Conservation (phyloP, 2,113 vertebrate genomes). For the Amphiprion percula region DNA sequence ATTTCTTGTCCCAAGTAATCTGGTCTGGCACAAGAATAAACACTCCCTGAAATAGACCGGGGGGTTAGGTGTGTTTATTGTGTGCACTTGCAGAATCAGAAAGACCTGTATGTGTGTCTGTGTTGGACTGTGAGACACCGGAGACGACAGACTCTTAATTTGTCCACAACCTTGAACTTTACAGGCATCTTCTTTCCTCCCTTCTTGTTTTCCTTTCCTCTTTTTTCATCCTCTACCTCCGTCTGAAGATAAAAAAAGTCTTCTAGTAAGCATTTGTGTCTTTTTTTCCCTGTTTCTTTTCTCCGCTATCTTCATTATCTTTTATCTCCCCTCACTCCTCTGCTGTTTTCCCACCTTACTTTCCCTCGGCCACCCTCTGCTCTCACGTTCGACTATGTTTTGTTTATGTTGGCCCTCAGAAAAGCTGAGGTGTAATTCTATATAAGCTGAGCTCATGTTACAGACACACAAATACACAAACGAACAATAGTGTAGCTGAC, state of each 20-base stretch:
- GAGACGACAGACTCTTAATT: slow-evolving; percentile 48
- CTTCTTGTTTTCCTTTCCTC: slow-evolving; percentile 10
- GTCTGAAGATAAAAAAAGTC: background rate
- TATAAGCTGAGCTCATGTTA: slow-evolving; percentile 37
- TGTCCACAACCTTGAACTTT: slow-evolving; percentile 63
- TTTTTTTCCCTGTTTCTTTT: background rate
- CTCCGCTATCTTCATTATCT: too few species aligned
- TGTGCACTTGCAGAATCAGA: slow-evolving; percentile 20
- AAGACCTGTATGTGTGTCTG: background rate
- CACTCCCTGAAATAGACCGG: slow-evolving; percentile 66
- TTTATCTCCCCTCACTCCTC: background rate
- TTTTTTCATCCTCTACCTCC: slow-evolving; percentile 4
- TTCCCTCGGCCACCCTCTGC: background rate
- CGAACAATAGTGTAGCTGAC: slow-evolving; percentile 11
- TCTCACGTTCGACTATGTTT: slow-evolving; percentile 33
- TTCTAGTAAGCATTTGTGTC: background rate
- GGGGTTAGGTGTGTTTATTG: slow-evolving; percentile 17
- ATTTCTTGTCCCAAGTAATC: slow-evolving; percentile 64
- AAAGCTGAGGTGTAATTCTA: slow-evolving; percentile 43
- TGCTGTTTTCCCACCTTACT: background rate
- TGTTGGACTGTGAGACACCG: slow-evolving; percentile 46
- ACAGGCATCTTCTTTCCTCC: slow-evolving; percentile 41
- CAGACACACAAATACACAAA: slow-evolving; percentile 17
- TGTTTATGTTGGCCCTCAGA: slow-evolving; percentile 30
- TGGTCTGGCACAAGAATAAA: slow-evolving; percentile 67